Evolutionary conservation across 2,888 invertebrate species (phyloP).

Genomic region (Sesamia inferens): DNA sequence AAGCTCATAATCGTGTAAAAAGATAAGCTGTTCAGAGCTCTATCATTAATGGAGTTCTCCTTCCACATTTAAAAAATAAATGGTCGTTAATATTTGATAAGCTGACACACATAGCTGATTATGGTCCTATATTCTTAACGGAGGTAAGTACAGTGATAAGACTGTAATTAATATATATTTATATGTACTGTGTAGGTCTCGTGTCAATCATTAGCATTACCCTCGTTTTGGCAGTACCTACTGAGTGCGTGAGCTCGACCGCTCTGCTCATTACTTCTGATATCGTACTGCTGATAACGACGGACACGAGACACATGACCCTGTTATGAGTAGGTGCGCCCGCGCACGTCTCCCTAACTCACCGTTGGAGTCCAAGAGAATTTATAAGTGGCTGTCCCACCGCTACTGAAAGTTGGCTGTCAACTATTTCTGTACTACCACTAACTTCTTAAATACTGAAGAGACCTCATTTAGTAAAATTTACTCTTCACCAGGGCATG

Average conservation of each 20-base stretch:
- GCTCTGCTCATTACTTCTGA: slow-evolving; percentile 42
- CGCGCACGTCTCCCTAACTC: background rate
- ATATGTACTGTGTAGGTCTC: background rate
- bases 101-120: slow-evolving; percentile 29
- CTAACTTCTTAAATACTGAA: no score
- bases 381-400: no score
- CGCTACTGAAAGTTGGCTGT: no score
- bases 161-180: background rate
- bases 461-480: no score
- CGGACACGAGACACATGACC: slow-evolving; percentile 15
- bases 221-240: slow-evolving; percentile 41
- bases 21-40: background rate
- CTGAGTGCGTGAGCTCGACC: slow-evolving; percentile 19
- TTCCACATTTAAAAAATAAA: background rate
- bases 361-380: background rate
- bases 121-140: slow-evolving; percentile 32
- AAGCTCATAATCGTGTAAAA: background rate
- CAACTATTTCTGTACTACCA: no score
- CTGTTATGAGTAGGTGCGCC: background rate
- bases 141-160: slow-evolving; percentile 25
- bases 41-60: background rate
- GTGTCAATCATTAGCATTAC: slow-evolving; percentile 32
- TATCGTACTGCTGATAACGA: slow-evolving; percentile 26
- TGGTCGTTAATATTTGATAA: slow-evolving; percentile 16
- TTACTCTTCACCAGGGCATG: no score